Evolutionary conservation across 2,113 vertebrate genomes (phyloP).

Genomic region (Hippoglossus stenolepis): DNA sequence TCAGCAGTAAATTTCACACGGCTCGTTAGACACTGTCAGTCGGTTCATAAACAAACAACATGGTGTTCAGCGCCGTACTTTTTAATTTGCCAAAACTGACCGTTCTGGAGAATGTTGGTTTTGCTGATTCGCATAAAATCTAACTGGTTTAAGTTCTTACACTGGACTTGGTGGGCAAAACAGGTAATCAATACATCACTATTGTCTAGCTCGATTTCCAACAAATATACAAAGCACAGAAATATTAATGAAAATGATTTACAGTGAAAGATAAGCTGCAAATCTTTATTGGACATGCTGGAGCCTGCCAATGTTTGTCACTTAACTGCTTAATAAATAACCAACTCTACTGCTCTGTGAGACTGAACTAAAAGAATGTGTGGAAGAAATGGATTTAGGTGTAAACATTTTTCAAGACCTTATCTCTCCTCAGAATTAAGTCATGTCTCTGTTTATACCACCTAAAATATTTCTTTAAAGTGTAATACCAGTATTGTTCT

Average conservation of each 20-base stretch:
- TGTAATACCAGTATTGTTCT: background rate
- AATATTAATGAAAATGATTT: background rate
- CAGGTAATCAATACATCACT: background rate
- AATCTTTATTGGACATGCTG: background rate
- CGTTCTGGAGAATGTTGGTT: too few species aligned
- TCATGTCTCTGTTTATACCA: background rate
- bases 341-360: background rate
- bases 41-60: too few species aligned
- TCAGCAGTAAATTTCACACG: too few species aligned
- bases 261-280: background rate
- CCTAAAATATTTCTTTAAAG: background rate
- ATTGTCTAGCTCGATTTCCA: background rate
- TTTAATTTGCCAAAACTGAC: too few species aligned
- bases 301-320: background rate
- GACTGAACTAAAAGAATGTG: background rate
- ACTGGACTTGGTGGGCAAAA: background rate
- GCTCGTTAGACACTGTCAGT: too few species aligned
- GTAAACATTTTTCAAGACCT: background rate
- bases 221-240: too few species aligned
- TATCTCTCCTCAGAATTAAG: background rate
- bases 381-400: background rate
- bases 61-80: too few species aligned
- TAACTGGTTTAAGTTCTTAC: background rate
- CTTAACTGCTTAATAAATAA: conserved; percentile 4
- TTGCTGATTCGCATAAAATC: background rate